Base-by-base conservation (phyloP, 2,797 vertebrate genomes). In the Crocodylus rhombifer region DNA sequence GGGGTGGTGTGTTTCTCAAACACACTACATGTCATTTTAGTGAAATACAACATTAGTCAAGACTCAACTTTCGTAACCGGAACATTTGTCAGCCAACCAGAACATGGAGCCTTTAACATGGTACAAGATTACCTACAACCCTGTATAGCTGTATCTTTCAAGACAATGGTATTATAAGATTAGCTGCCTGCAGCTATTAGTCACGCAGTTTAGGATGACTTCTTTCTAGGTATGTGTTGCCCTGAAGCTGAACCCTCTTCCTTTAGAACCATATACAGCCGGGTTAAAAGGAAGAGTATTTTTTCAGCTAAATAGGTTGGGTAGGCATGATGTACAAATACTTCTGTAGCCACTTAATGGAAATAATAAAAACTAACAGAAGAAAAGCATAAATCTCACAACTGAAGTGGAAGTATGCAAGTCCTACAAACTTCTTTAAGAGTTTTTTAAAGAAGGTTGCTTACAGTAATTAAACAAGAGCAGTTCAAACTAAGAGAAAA, bases 401-500 rank as follows among this genome's bases (percentile, higher is more conserved):
- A 90, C 42, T 90, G 84, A 95, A 93, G 69, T 90, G 88, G 90
- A 87, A 94, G 75, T 92, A 82, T 51, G 58, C 82, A 86, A 88
- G 63, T 88, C 78, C 89, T 85, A 84, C 83, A 91, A 92, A 95
- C 83, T 95, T 87, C 83, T 96, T 94, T 90, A 84, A 94, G 95
- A 95, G 94, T 86, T 92, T 95, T 95, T 89, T 91, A 92, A 92
- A 90, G 91, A 96, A 86, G 82, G 94, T 92, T 97, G 90, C 87
- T 97, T 96, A 95, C 10, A 96, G 86, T 94, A 95, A 97, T 96
- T 91, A 96, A 97, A 89, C 91, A 91, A 96, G 61, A 96, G 75
- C 63, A 97, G 94, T 96, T 97, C 86, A 97, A 98, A 97, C 71
- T 87, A 96, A 97, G 97, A 95, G 84, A 97, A 97, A 98, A 97